phyloP scores from a whole-genome alignment of 2,113 vertebrate genomes.

The Ceyx margarethae region DNA sequence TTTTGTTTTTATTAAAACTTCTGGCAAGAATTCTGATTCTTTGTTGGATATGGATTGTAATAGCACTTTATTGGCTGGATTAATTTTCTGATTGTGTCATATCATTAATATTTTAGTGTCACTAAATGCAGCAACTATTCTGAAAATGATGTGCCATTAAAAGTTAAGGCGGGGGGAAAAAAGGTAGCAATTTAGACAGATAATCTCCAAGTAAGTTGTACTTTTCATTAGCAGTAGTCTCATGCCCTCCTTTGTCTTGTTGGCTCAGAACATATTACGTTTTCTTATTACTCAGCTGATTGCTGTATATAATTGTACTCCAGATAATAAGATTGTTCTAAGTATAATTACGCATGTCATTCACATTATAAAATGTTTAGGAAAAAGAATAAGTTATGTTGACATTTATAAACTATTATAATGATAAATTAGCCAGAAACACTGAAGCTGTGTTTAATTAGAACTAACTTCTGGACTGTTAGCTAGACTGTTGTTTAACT shows the following conservation, averaged over 20 bases:
- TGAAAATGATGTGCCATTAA: not conserved
- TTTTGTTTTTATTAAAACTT: not conserved
- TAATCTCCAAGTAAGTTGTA: not conserved
- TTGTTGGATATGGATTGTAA: not conserved
- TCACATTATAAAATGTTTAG: conserved; percentile 41
- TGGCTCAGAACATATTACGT: not conserved
- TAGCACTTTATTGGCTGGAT: not conserved
- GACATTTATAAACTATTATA: conserved; percentile 30
- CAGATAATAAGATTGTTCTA: conserved; percentile 28
- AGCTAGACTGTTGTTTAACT: not conserved
- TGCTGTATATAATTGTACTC: not conserved
- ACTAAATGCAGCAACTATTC: not conserved
- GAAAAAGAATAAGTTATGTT: not conserved
- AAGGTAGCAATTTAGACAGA: not conserved
- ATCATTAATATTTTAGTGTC: not conserved
- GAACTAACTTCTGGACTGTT: conserved; percentile 24
- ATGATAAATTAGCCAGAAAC: conserved; percentile 21
- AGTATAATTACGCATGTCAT: conserved; percentile 11
- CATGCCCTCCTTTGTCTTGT: not conserved
- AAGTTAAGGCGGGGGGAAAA: not conserved
- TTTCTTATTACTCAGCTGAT: conserved; percentile 16
- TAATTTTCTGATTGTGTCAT: not conserved
- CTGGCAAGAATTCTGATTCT: not conserved
- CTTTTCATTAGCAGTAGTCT: not conserved
- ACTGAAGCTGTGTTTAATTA: conserved; percentile 37